Conservation (phyloP, 2,113 vertebrate species). For the Coracopsis vasa region DNA sequence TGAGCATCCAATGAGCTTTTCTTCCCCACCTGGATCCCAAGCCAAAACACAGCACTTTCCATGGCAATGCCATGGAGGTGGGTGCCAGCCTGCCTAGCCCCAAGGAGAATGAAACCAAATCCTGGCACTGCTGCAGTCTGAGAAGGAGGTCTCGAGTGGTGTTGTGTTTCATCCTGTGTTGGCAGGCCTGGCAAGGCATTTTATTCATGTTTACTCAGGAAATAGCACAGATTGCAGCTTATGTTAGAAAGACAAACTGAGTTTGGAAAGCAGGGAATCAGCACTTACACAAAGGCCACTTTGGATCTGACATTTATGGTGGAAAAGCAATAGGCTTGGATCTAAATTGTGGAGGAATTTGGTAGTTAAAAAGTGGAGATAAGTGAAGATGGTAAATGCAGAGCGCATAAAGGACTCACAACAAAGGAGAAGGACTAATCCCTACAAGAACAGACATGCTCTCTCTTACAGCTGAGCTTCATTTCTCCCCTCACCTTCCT, state of each 20-base stretch:
- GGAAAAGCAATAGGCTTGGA: not conserved
- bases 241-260: not conserved
- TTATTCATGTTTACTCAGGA: conserved; percentile 30
- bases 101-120: not conserved
- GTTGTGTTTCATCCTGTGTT: not conserved
- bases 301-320: not conserved
- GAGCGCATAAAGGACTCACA: not conserved
- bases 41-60: not conserved
- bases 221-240: conserved; percentile 6
- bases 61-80: not conserved
- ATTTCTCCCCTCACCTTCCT: not conserved
- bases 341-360: not conserved
- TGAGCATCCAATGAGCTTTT: not conserved
- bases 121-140: not conserved
- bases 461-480: not conserved
- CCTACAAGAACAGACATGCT: not conserved
- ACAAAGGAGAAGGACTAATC: not conserved
- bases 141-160: not conserved
- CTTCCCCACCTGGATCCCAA: not conserved
- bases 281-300: not conserved
- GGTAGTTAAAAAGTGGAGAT: not conserved
- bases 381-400: not conserved
- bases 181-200: not conserved
- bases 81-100: not conserved
- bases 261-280: not conserved